Percentiles rank a stretch among this genome's conserved stretches.
These are phyloP conservation scores for Hydroisotoma schaefferi DNA, from an alignment of 2,888 invertebrate species.

Conservation along the genomic window DNA sequence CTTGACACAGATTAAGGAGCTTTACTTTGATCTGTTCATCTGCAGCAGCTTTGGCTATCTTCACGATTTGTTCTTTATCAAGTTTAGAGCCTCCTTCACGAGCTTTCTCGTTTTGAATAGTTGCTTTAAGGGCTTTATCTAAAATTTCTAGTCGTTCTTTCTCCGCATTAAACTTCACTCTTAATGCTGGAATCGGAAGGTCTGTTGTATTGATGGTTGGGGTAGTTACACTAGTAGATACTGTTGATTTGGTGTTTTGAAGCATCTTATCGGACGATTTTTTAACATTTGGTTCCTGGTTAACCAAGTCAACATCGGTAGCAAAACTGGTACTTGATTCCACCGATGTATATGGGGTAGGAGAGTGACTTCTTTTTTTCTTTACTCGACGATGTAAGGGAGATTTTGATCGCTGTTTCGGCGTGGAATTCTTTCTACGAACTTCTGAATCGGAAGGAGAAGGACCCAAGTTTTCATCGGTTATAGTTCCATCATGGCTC, in stretches of 20 bases:
- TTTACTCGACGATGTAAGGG: not conserved
- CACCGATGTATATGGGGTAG: not conserved
- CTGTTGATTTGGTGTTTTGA: not conserved
- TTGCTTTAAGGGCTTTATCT: constrained; percentile 24
- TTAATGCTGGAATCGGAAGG: constrained; percentile 27
- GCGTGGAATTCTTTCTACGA: not conserved
- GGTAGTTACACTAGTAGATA: constrained; percentile 1
- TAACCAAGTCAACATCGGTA: constrained; percentile 23
- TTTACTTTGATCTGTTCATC: constrained; percentile 6
- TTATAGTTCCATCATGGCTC: constrained; percentile 14
- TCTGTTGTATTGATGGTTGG: not conserved
- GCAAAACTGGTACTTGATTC: constrained; percentile 27
- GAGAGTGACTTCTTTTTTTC: not conserved
- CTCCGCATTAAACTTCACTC: constrained; percentile 27
- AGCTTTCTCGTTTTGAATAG: constrained; percentile 9
- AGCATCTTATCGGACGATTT: not conserved
- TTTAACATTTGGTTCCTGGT: no score
- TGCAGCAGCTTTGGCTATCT: constrained; percentile 5
- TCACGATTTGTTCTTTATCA: not conserved
- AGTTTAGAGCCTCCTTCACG: not conserved
- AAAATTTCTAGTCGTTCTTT: constrained; percentile 24
- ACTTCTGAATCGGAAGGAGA: not conserved
- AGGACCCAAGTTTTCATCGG: constrained; percentile 18
- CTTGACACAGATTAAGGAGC: not conserved
- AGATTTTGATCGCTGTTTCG: not conserved